These are phyloP conservation scores for Microplitis demolitor DNA, from an alignment of 1,140 invertebrate species.

Conservation along the genomic window DNA sequence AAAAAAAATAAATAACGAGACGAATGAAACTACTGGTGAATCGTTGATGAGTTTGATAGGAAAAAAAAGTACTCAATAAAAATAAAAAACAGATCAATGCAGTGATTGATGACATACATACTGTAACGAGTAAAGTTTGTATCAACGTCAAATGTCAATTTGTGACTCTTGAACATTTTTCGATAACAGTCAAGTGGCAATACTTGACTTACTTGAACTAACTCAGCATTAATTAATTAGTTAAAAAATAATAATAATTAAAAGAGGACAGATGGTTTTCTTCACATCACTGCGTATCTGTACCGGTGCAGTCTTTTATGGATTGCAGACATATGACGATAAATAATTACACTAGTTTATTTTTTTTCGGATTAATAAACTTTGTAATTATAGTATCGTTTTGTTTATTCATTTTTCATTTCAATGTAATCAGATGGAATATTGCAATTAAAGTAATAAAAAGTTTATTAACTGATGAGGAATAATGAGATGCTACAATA, in stretches of 20 bases:
- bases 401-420: not conserved
- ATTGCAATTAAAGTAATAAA: not conserved
- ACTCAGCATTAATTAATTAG: not conserved
- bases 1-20: not conserved
- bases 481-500: too few species aligned
- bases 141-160: constrained; percentile 5
- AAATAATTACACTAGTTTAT: not conserved
- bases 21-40: constrained; percentile 8
- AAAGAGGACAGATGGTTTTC: too few species aligned
- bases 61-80: not conserved
- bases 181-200: constrained; percentile 37
- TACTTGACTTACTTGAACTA: constrained; percentile 41
- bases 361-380: too few species aligned
- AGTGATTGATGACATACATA: not conserved
- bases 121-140: not conserved
- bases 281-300: too few species aligned
- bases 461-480: too few species aligned
- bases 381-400: too few species aligned
- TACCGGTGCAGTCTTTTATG: too few species aligned
- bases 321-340: not conserved
- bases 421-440: not conserved
- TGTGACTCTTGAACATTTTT: not conserved
- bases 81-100: not conserved
- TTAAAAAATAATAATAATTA: not conserved
- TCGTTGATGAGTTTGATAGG: constrained; percentile 18